Percentiles rank a stretch among this genome's conserved stretches.
Evolutionary conservation across 2,113 vertebrate genomes (phyloP).

Genomic region (Thunnus thynnus): DNA sequence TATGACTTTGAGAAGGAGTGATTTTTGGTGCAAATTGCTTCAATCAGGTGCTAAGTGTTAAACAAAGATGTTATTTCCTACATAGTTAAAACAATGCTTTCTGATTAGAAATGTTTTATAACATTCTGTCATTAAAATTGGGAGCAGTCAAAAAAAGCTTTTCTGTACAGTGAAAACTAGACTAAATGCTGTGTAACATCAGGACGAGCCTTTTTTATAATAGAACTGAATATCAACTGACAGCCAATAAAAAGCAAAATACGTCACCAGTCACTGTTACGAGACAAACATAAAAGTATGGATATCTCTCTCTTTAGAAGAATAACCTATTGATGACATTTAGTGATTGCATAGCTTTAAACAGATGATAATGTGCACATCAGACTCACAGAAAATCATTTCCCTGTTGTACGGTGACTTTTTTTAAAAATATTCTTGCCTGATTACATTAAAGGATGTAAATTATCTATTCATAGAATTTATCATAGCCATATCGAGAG

Average conservation of each 20-base stretch:
- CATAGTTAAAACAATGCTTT: too few relatives aligned
- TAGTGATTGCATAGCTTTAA: not conserved
- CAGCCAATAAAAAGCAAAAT: not conserved
- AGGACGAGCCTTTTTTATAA: not conserved
- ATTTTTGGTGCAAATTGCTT: too few relatives aligned
- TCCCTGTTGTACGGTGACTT: not conserved
- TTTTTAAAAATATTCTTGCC: not conserved
- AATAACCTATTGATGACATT: not conserved
- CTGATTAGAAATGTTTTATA: too few relatives aligned
- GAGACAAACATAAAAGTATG: not conserved
- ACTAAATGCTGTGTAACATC: not conserved
- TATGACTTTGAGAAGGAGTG: too few relatives aligned
- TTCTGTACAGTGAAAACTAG: not conserved
- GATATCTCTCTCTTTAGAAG: not conserved
- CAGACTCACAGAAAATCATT: not conserved
- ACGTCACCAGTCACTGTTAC: not conserved
- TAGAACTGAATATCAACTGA: not conserved
- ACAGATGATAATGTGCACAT: too few relatives aligned
- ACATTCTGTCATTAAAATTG: too few relatives aligned
- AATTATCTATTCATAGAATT: constrained; percentile 16
- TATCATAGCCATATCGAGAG: constrained; percentile 7
- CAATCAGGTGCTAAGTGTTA: too few relatives aligned
- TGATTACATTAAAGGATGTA: constrained; percentile 7
- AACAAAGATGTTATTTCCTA: too few relatives aligned
- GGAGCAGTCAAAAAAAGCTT: not conserved